Evolutionary conservation across 2,888 invertebrate species (phyloP).

Genomic region (Platycheirus rosarum): DNA sequence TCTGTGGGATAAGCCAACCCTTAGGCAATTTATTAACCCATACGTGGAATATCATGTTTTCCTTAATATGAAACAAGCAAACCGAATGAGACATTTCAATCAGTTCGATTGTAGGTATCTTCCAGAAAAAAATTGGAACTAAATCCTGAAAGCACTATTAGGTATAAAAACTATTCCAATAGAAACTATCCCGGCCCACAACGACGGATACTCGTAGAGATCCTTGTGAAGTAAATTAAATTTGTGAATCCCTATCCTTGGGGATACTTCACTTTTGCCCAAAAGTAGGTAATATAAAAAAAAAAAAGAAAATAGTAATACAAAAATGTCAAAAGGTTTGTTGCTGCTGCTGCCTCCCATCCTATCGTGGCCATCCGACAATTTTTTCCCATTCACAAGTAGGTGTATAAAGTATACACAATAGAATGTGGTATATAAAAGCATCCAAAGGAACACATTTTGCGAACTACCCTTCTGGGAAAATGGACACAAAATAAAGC

Average conservation of each 20-base stretch:
- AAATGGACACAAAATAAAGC: constrained; percentile 56
- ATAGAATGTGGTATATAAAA: constrained; percentile 49
- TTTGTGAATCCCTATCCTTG: constrained; percentile 57
- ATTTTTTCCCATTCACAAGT: constrained; percentile 25
- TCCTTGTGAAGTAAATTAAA: constrained; percentile 66
- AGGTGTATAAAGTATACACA: constrained; percentile 53
- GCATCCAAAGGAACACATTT: constrained; percentile 51
- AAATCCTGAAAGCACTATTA: constrained; percentile 20
- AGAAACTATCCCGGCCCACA: constrained; percentile 41
- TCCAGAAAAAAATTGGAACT: background rate
- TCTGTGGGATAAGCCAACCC: no score
- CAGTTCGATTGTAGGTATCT: constrained; percentile 49
- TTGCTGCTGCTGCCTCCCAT: no score
- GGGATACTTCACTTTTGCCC: constrained; percentile 52
- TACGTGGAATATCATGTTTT: constrained; percentile 25
- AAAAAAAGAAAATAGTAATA: no score
- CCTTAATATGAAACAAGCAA: constrained; percentile 23
- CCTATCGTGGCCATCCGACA: no score
- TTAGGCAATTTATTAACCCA: no score
- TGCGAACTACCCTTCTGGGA: constrained; percentile 60
- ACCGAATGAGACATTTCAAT: constrained; percentile 39
- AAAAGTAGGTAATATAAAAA: no score
- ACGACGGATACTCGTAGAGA: background rate
- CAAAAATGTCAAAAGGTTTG: constrained; percentile 42
- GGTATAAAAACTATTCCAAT: constrained; percentile 39